Percentiles rank a stretch among this genome's conserved stretches.
Conservation (phyloP, 2,113 vertebrate species). For the Scolopax mira region DNA sequence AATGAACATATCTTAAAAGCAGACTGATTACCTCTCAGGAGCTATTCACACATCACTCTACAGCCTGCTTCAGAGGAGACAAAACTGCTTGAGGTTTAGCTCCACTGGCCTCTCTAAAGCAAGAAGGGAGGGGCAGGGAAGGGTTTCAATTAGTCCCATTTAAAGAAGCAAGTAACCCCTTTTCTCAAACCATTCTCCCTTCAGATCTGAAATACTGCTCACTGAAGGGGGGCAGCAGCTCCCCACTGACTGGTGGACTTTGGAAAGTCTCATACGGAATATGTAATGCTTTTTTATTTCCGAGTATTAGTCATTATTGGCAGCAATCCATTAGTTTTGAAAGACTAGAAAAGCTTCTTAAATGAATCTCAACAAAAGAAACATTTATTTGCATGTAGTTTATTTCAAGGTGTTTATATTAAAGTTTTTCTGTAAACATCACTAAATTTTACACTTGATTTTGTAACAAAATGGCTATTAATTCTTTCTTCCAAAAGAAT, state of each 20-base stretch:
- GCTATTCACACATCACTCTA: background rate
- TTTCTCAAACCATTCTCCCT: background rate
- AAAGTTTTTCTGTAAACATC: background rate
- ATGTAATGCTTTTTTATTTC: background rate
- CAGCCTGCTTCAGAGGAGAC: background rate
- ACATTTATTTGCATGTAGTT: background rate
- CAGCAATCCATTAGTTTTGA: background rate
- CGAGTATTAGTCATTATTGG: background rate
- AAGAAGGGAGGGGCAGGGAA: background rate
- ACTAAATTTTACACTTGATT: background rate
- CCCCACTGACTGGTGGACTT: background rate
- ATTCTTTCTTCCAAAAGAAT: background rate
- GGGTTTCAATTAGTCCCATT: background rate
- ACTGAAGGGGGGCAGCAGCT: background rate
- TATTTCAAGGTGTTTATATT: background rate
- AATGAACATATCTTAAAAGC: background rate
- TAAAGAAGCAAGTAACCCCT: background rate
- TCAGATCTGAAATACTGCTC: background rate
- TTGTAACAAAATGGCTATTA: background rate
- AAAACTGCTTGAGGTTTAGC: background rate
- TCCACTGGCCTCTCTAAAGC: background rate
- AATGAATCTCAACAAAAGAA: background rate
- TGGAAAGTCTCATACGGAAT: background rate
- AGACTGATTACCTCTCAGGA: background rate
- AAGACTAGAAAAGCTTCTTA: background rate